phyloP scores from a whole-genome alignment of 2,113 vertebrate genomes.

The Microtus oregoni region DNA sequence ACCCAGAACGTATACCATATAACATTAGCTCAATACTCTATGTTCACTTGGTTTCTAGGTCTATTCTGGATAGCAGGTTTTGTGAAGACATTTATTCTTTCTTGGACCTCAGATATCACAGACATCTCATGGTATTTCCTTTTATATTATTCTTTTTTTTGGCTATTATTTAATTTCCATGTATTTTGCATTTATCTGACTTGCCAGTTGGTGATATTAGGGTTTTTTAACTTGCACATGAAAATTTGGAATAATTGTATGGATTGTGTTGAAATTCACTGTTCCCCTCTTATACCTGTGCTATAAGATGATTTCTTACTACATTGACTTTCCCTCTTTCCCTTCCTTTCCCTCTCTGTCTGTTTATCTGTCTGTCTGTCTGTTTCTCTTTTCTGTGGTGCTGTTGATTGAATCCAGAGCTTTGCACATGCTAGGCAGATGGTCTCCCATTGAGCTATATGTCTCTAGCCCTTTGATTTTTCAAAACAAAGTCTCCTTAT shows the following conservation, averaged over 20 bases:
- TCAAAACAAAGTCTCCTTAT: not conserved
- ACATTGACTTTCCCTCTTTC: too few relatives aligned
- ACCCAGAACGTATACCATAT: constrained; percentile 57
- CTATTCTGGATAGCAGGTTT: constrained; percentile 84
- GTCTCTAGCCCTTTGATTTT: not conserved
- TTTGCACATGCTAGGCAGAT: not conserved
- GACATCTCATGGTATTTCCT: constrained; percentile 84
- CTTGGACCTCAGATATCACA: constrained; percentile 82
- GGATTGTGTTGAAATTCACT: too few relatives aligned
- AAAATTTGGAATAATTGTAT: too few relatives aligned
- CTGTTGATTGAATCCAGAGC: not conserved
- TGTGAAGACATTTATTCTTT: constrained; percentile 83
- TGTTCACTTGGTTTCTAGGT: constrained; percentile 85
- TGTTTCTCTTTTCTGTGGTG: not conserved
- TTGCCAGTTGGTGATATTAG: constrained; percentile 47
- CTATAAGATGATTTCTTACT: too few relatives aligned
- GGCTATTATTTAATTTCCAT: constrained; percentile 63
- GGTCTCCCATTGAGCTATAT: not conserved
- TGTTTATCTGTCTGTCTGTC: too few relatives aligned
- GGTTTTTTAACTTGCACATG: too few relatives aligned
- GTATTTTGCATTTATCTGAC: constrained; percentile 64
- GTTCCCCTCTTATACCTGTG: too few relatives aligned
- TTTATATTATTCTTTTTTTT: constrained; percentile 81
- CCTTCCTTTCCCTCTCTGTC: too few relatives aligned
- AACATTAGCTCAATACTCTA: constrained; percentile 78